Base-by-base conservation (phyloP, 2,797 vertebrate genomes). In the Ctenopoma multispine region DNA sequence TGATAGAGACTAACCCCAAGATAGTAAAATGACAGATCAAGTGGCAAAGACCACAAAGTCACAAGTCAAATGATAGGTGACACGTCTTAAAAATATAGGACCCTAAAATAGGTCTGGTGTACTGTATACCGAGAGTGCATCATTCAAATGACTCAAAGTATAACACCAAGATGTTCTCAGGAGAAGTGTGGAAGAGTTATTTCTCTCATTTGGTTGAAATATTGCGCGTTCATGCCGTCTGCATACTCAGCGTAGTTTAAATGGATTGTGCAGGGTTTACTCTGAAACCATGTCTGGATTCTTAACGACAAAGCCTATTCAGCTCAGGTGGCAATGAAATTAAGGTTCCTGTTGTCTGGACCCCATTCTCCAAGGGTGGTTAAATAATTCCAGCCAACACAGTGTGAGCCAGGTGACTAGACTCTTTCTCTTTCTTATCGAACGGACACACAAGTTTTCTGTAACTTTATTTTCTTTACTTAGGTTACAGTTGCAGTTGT, bases 161-260 rank as follows among this genome's bases (percentile, higher is more conserved):
- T 34, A 74, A 62, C 76, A 80, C 77, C 68, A 78, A 24, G 24
- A 69, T 10, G 43, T 72, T 80, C 69, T 60, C 9, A 75, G 53
- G 1, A 68, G 50, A 41, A 40, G 20, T 46, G 20, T 66, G 48
- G 48, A 53, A 62, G 41, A 48, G 36, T 69, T 17, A 43, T n/a
- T 70, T 38, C 60, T 50, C 50, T 55, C 36, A 50, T 60, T 48
- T 57, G 18, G 50, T 43, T 46, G 18, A 53, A 17, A 41, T 65
- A 67, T 40, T 24, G 24, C 10, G n/a, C n/a, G n/a, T n/a, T n/a
- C n/a, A n/a, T n/a, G n/a, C n/a, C n/a, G n/a, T n/a, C n/a, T n/a
- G n/a, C n/a, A n/a, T n/a, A n/a, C n/a, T 12, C 36, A 38, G 36
- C 63, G 46, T 11, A 0, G 24, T 54, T 23, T 29, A 51, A 31